Percentiles rank a stretch among this genome's conserved stretches.
These are phyloP conservation scores for Cirrhinus mrigala DNA, from an alignment of 2,797 vertebrate species.

Conservation along the genomic window DNA sequence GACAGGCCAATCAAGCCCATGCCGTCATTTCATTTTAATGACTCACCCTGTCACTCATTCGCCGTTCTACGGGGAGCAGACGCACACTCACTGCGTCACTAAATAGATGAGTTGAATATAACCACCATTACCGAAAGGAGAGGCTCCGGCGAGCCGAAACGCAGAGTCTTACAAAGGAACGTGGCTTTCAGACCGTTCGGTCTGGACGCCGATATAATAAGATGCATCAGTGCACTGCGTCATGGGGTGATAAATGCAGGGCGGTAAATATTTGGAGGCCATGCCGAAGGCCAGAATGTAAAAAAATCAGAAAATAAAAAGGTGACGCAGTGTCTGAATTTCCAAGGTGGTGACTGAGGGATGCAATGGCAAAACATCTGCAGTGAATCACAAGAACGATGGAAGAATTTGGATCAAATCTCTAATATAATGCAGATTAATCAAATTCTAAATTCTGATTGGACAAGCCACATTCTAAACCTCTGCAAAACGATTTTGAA, in stretches of 20 bases:
- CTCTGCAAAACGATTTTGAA: not conserved
- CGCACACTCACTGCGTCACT: conserved; percentile 27
- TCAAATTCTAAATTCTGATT: not conserved
- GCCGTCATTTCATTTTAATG: conserved; percentile 73
- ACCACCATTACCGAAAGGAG: conserved; percentile 21
- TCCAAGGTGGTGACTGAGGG: not conserved
- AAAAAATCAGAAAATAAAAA: not conserved
- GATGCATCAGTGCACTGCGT: conserved; percentile 1
- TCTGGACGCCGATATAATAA: not conserved
- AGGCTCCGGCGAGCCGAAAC: conserved; percentile 4
- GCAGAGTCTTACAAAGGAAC: not conserved
- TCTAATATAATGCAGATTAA: not conserved
- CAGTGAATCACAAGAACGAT: not conserved
- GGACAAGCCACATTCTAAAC: not conserved
- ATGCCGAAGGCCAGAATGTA: not conserved
- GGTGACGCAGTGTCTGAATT: not conserved
- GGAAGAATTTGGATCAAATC: conserved; percentile 4
- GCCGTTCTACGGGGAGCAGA: conserved; percentile 42
- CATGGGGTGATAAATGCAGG: conserved; percentile 4
- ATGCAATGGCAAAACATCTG: not conserved
- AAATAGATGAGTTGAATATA: conserved; percentile 45
- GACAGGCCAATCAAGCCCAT: conserved; percentile 76
- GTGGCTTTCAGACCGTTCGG: not conserved
- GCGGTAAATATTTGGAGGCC: conserved; percentile 14
- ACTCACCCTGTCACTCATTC: conserved; percentile 72